A percentile compares a stretch with the other conserved stretches of the same genome.
These are phyloP conservation scores for Turdus rufiventris DNA, from an alignment of 2,113 vertebrate species.

Conservation along the genomic window DNA sequence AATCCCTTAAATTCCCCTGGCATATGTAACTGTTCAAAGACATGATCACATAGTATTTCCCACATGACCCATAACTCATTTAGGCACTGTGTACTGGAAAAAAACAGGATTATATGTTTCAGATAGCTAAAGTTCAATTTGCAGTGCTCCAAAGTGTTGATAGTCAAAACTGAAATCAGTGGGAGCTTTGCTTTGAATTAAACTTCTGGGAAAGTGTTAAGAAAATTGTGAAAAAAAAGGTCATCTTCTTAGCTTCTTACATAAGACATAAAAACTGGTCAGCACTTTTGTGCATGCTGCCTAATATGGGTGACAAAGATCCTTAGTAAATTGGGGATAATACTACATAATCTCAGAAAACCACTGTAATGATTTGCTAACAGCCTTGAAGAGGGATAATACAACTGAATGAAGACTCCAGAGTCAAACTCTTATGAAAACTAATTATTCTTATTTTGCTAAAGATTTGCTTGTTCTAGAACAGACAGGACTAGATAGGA, in stretches of 20 bases:
- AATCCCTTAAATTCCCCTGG: no score
- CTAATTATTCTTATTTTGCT: neutral
- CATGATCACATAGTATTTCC: neutral
- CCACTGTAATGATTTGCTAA: accelerated
- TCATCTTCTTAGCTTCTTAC: neutral
- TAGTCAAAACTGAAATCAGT: neutral
- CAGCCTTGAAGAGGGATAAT: neutral
- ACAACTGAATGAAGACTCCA: neutral
- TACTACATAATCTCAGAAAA: neutral
- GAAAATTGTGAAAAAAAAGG: neutral
- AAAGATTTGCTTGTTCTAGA: neutral
- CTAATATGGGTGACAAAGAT: neutral
- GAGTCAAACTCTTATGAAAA: neutral
- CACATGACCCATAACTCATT: neutral
- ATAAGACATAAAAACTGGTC: neutral
- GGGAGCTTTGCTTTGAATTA: neutral
- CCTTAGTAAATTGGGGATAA: neutral
- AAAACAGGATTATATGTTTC: neutral
- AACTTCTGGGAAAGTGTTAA: neutral
- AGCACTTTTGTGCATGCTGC: neutral
- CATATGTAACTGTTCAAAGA: neutral
- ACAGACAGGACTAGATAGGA: neutral
- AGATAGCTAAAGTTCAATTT: neutral
- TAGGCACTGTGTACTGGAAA: neutral
- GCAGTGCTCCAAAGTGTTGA: neutral